Base-by-base conservation (phyloP, 2,888 invertebrate species). In the Tribolium freemani region DNA sequence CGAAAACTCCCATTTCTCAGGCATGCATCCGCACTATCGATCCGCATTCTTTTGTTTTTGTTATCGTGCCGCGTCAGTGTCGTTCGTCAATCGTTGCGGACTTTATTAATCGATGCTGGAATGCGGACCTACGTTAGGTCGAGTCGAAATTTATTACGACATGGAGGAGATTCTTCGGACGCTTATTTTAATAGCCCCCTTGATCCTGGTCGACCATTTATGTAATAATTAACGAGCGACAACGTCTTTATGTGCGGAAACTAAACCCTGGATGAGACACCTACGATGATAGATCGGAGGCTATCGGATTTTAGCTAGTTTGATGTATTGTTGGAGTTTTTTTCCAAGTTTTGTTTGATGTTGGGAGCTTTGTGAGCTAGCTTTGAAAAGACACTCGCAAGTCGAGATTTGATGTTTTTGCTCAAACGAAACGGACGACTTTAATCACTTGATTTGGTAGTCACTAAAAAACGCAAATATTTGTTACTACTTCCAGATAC, bases 401-500 rank as follows among this genome's bases (percentile, higher is more conserved):
- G 2, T 21, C 2, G 21, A 21, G 21, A 21, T 21, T 2, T 21
- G 21, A 21, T 21, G 21, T 21, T 21, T 21, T 21, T 21, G 21
- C 21, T 2, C 21, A 3, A 21, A 21, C 21, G 21, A 21, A 3
- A 21, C 21, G 21, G 21, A 21, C n/a, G n/a, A 21, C 21, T 21
- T 3, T 21, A 21, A 21, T 21, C n/a, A n/a, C n/a, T n/a, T n/a
- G n/a, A n/a, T n/a, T n/a, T n/a, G n/a, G 16, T 16, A 2, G 16
- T 16, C 16, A 2, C 16, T 16, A 16, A 16, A 16, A 16, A 16
- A 16, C 16, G 16, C 16, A 16, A 16, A 16, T 16, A 16, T 16
- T 16, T 16, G 16, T 16, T 26, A 26, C 5, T 26, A 26, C 5
- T 64, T 91, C 44, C 91, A 96, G 96, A 85, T 96, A 96, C 86